Conservation (phyloP, 2,888 invertebrate species). For the Ornithoptera priamus region DNA sequence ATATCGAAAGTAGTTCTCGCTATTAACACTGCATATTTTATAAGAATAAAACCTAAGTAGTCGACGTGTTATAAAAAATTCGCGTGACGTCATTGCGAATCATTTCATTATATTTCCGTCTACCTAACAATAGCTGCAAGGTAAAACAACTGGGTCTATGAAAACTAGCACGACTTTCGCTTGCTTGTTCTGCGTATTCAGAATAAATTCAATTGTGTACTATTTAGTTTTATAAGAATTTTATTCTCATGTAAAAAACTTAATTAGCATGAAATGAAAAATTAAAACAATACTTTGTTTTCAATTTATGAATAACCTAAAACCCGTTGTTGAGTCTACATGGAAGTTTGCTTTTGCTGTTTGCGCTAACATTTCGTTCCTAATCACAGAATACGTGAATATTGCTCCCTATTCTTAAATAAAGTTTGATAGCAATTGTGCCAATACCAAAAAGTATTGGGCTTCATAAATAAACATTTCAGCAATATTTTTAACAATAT, state of each 20-base stretch:
- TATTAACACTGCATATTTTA: constrained; percentile 6
- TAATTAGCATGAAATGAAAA: too few relatives aligned
- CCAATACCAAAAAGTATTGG: too few relatives aligned
- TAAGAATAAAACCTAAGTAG: constrained; percentile 14
- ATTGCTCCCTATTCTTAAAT: background rate
- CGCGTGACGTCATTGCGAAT: constrained; percentile 20
- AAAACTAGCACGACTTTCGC: constrained; percentile 7
- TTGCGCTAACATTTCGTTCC: background rate
- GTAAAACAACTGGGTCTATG: background rate
- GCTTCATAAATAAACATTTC: too few relatives aligned
- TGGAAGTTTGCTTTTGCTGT: background rate
- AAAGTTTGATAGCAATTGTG: background rate
- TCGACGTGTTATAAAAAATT: constrained; percentile 19
- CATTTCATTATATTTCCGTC: constrained; percentile 13
- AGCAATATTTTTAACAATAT: too few relatives aligned
- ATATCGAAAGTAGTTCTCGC: constrained; percentile 20
- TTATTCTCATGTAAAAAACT: too few relatives aligned
- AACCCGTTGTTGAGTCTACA: background rate
- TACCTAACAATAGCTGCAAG: constrained; percentile 2
- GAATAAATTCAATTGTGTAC: background rate
- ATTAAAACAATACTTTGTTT: too few relatives aligned
- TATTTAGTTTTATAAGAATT: too few relatives aligned
- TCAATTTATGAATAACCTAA: background rate
- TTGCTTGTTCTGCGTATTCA: background rate
- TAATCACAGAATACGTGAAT: background rate